These are phyloP conservation scores for Danionella dracula DNA, from an alignment of 2,797 vertebrate species.

Conservation along the genomic window DNA sequence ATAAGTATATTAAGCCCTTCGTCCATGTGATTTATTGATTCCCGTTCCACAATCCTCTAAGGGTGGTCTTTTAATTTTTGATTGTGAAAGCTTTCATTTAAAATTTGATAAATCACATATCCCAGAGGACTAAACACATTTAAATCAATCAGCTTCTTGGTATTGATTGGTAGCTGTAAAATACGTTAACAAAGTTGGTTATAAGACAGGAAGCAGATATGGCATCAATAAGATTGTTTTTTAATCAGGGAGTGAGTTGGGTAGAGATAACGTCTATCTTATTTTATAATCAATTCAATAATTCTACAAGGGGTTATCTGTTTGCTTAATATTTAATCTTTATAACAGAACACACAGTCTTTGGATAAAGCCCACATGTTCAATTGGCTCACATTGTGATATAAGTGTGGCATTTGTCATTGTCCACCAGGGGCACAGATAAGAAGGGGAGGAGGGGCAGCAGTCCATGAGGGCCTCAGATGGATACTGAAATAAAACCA, in stretches of 20 bases:
- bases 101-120: conserved; percentile 37
- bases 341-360: not conserved
- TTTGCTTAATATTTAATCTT: not conserved
- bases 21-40: conserved; percentile 29
- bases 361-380: no score
- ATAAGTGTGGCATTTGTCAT: no score
- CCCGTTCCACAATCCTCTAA: conserved; percentile 25
- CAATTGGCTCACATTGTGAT: no score
- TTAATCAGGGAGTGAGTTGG: not conserved
- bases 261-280: not conserved
- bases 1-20: conserved; percentile 3
- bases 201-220: not conserved
- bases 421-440: no score
- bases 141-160: conserved; percentile 34
- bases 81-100: conserved; percentile 30
- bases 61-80: conserved; percentile 32
- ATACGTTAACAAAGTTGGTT: conserved; percentile 23
- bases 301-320: not conserved
- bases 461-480: no score
- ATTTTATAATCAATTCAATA: not conserved
- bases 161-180: conserved; percentile 31
- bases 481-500: no score
- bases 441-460: no score
- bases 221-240: conserved; percentile 18
- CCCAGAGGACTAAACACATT: conserved; percentile 28